phyloP scores from a whole-genome alignment of 2,113 vertebrate genomes.

The Pedionomus torquatus region DNA sequence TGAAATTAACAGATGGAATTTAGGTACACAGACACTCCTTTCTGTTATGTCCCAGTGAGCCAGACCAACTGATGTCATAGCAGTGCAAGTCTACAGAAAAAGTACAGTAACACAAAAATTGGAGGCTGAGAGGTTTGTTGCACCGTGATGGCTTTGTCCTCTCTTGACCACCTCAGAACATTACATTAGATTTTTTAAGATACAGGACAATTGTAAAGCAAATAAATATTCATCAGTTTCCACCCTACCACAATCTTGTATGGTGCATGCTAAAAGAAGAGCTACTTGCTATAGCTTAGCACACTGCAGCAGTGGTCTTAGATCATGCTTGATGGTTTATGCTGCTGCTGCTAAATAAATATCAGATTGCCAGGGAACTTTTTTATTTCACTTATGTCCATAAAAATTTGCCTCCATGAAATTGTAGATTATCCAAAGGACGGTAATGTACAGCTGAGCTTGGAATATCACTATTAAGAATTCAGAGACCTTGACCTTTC shows the following conservation, averaged over 20 bases:
- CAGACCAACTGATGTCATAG: neutral
- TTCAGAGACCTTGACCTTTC: neutral
- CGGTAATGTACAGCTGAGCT: neutral
- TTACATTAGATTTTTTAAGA: neutral
- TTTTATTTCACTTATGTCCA: neutral
- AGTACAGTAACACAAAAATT: neutral
- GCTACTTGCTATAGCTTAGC: neutral
- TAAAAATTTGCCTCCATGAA: neutral
- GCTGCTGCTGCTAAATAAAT: neutral
- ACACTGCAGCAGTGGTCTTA: neutral
- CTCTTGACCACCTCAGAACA: neutral
- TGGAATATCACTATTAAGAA: neutral
- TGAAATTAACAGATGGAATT: neutral
- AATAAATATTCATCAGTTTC: neutral
- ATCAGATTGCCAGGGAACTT: neutral
- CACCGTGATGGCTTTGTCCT: neutral
- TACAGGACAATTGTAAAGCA: neutral
- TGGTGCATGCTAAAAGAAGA: neutral
- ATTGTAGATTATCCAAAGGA: neutral
- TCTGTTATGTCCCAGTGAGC: neutral
- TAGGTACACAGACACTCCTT: neutral
- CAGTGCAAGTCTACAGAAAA: neutral
- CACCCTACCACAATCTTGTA: neutral
- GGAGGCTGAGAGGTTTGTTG: neutral
- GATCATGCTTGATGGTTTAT: neutral